These are phyloP conservation scores for Abrostola triplasia DNA, from an alignment of 2,888 invertebrate genomes.

Conservation along the genomic window DNA sequence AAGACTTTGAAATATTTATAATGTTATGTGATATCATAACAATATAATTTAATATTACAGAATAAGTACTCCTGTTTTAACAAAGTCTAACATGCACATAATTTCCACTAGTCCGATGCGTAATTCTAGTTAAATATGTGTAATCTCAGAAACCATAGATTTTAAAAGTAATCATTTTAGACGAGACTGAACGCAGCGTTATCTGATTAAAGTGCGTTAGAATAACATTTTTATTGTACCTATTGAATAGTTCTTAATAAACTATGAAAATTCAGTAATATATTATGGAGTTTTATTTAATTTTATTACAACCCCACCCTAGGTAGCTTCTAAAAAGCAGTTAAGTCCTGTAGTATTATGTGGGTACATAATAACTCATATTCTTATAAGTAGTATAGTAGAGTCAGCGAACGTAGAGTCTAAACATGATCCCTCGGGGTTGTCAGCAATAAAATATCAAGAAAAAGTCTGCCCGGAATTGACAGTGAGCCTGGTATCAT, in stretches of 20 bases:
- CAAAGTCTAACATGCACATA: neutral
- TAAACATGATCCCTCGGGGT: too few species aligned
- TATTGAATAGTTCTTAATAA: constrained; percentile 85
- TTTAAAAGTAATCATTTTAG: constrained; percentile 77
- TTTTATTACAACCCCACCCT: neutral
- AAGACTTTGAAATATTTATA: neutral
- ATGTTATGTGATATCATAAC: too few species aligned
- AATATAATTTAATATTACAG: too few species aligned
- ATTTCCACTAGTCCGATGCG: constrained; percentile 47
- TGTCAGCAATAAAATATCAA: too few species aligned
- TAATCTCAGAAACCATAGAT: constrained; percentile 62
- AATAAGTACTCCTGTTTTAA: too few species aligned
- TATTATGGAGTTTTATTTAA: constrained; percentile 51
- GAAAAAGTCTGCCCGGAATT: too few species aligned
- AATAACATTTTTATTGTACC: constrained; percentile 82
- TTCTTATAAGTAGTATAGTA: too few species aligned
- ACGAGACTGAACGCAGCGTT: constrained; percentile 82
- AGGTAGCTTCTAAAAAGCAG: too few species aligned
- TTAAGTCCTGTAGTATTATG: too few species aligned
- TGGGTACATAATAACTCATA: too few species aligned
- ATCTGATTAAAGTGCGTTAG: constrained; percentile 72
- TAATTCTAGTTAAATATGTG: constrained; percentile 54
- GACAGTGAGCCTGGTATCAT: too few species aligned
- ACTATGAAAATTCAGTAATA: constrained; percentile 63
- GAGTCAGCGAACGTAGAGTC: too few species aligned